Conservation (phyloP, 2,797 vertebrate species). For the Limosa lapponica region DNA sequence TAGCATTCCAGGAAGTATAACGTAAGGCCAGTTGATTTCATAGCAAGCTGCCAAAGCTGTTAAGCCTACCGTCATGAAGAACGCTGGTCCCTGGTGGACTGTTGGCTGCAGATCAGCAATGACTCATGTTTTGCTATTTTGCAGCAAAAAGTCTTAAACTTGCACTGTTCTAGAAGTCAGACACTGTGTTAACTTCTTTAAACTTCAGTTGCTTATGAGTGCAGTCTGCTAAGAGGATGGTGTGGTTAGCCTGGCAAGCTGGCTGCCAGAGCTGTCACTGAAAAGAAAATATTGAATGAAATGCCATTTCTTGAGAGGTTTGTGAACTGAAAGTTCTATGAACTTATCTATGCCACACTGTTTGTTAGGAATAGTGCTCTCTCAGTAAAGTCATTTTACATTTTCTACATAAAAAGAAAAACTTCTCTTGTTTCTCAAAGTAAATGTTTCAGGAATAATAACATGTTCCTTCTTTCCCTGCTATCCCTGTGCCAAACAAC, state of each 20-base stretch:
- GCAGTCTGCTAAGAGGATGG: background rate
- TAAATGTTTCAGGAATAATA: background rate
- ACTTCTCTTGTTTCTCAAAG: background rate
- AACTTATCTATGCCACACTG: background rate
- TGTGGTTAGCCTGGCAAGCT: background rate
- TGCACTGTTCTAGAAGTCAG: background rate
- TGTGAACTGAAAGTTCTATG: background rate
- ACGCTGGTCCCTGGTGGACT: background rate
- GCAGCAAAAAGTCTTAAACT: background rate
- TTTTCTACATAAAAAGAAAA: background rate
- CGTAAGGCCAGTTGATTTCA: background rate
- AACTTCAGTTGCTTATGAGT: background rate
- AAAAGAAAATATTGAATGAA: background rate
- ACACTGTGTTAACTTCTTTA: background rate
- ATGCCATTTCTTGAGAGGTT: background rate
- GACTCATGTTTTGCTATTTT: slow-evolving; percentile 55
- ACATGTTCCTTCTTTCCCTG: background rate
- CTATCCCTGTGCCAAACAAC: background rate
- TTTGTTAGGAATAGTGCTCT: background rate
- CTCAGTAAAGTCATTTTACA: background rate
- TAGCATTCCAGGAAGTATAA: slow-evolving; percentile 2
- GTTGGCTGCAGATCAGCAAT: slow-evolving; percentile 31
- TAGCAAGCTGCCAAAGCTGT: slow-evolving; percentile 12
- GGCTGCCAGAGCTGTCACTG: background rate
- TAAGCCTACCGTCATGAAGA: background rate